Percentiles rank a stretch among this genome's conserved stretches.
Conservation (phyloP, 1,140 invertebrate species). For the Nixonia krombeini region DNA sequence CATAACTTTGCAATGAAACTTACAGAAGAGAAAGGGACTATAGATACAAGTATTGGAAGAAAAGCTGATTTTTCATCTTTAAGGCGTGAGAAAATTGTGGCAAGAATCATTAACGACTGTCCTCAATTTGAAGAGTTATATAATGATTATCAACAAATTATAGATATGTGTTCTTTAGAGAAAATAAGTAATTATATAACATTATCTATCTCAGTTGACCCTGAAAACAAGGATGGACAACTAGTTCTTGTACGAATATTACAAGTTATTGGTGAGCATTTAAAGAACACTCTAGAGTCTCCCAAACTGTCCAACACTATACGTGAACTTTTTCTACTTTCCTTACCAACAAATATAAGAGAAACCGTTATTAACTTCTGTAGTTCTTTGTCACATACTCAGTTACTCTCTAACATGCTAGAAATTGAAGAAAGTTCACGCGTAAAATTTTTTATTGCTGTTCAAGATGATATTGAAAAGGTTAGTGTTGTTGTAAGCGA, state of each 20-base stretch:
- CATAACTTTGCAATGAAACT: too few species aligned
- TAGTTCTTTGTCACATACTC: neutral
- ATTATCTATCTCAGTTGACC: too few species aligned
- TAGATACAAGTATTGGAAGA: too few species aligned
- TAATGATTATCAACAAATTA: too few species aligned
- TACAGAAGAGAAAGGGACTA: too few species aligned
- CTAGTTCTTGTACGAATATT: neutral
- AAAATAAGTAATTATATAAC: too few species aligned
- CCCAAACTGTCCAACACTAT: neutral
- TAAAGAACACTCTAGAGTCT: neutral
- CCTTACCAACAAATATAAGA: neutral
- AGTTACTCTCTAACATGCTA: neutral
- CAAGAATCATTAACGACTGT: too few species aligned
- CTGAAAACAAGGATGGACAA: too few species aligned
- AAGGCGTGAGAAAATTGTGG: too few species aligned
- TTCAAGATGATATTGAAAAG: neutral
- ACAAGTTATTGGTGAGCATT: neutral
- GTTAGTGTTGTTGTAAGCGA: neutral
- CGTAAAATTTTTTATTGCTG: neutral
- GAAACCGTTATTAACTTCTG: neutral
- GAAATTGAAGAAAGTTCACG: neutral
- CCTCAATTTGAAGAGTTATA: too few species aligned
- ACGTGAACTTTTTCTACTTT: neutral
- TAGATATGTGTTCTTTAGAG: too few species aligned
- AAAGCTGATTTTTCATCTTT: too few species aligned